Percentiles rank a stretch among this genome's conserved stretches.
Conservation (phyloP, 2,888 invertebrate genomes). For the Conops quadrifasciatus region DNA sequence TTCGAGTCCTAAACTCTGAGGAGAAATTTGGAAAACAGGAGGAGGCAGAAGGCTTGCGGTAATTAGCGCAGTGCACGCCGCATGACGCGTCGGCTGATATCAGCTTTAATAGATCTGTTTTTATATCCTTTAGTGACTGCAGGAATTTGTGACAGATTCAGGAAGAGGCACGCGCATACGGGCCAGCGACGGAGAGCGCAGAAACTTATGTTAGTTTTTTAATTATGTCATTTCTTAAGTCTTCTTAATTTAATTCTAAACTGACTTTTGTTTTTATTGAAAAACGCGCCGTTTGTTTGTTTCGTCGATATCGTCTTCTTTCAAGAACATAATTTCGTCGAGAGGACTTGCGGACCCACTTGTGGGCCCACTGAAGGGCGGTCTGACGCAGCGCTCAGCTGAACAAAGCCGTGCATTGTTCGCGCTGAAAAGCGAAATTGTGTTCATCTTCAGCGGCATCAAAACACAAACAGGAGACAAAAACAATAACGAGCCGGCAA, state of each 20-base stretch:
- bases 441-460: too few relatives aligned
- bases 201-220: too few relatives aligned
- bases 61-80: conserved; percentile 37
- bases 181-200: background rate
- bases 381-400: background rate
- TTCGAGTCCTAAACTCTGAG: background rate
- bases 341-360: background rate
- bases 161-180: background rate
- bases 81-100: background rate
- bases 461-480: too few relatives aligned
- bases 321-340: background rate
- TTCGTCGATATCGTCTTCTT: too few relatives aligned
- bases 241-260: too few relatives aligned
- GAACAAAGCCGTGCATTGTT: conserved; percentile 6
- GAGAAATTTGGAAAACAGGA: conserved; percentile 29
- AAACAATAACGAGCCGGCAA: too few relatives aligned
- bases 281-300: too few relatives aligned
- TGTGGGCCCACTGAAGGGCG: background rate
- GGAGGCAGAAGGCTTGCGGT: conserved; percentile 22
- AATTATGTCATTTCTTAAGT: too few relatives aligned
- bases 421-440: background rate
- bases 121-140: background rate
- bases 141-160: background rate
- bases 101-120: background rate
- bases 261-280: too few relatives aligned